These are phyloP conservation scores for Heliconius ismenius DNA, from an alignment of 2,888 invertebrate genomes.

Conservation along the genomic window DNA sequence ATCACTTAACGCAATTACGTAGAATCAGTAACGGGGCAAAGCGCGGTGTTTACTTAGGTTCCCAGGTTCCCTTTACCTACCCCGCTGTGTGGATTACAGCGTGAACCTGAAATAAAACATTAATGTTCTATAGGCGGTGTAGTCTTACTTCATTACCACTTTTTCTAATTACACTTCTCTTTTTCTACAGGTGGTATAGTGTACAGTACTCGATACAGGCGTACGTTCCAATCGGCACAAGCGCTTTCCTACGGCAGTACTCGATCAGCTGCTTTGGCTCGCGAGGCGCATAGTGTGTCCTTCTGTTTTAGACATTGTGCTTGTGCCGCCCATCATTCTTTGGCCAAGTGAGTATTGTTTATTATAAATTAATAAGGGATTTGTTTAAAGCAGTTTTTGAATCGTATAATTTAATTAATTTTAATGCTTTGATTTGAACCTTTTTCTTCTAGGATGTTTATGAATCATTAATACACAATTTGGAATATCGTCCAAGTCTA, in stretches of 20 bases:
- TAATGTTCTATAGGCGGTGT: too few species aligned
- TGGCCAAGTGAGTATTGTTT: constrained; percentile 66
- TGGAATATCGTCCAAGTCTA: too few species aligned
- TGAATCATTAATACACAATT: too few species aligned
- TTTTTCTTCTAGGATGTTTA: too few species aligned
- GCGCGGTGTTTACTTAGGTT: neutral
- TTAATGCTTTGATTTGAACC: too few species aligned
- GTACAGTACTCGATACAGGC: constrained; percentile 91
- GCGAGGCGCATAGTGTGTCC: constrained; percentile 90
- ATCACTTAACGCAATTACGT: neutral
- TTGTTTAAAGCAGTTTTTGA: too few species aligned
- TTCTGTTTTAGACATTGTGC: constrained; percentile 94
- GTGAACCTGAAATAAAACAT: too few species aligned
- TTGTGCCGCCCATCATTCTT: constrained; percentile 85
- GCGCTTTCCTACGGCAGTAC: constrained; percentile 84
- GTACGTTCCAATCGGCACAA: constrained; percentile 95
- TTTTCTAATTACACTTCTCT: too few species aligned
- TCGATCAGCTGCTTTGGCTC: constrained; percentile 81
- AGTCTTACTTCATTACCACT: too few species aligned
- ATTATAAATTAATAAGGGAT: neutral
- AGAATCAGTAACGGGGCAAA: neutral
- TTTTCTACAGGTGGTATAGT: constrained; percentile 81
- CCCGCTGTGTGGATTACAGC: too few species aligned
- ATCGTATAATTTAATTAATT: too few species aligned
- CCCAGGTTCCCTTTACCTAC: too few species aligned